Percentiles rank a stretch among this genome's conserved stretches.
Evolutionary conservation across 2,113 vertebrate genomes (phyloP).

Genomic region (Stegastes partitus): DNA sequence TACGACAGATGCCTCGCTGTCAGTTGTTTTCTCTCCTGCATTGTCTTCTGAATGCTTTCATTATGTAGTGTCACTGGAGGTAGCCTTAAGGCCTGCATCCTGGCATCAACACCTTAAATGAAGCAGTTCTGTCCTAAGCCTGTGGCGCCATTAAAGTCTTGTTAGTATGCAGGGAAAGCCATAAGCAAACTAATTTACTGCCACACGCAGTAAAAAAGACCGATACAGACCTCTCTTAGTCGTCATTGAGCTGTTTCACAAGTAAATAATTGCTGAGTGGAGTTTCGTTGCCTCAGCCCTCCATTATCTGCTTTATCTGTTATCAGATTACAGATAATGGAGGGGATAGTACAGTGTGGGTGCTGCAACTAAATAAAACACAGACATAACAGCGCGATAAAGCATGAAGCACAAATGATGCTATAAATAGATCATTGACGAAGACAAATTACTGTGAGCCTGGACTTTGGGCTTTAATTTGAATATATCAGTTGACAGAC

Average conservation of each 20-base stretch:
- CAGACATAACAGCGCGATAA: neutral
- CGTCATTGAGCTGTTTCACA: neutral
- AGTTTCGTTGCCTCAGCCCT: neutral
- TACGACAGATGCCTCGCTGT: too few species aligned
- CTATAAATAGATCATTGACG: too few species aligned
- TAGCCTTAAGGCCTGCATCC: neutral
- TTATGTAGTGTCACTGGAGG: too few species aligned
- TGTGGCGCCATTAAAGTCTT: neutral
- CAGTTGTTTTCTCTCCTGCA: too few species aligned
- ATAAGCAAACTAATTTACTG: neutral
- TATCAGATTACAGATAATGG: constrained; percentile 39
- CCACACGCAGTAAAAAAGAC: neutral
- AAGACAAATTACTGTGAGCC: neutral
- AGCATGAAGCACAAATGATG: neutral
- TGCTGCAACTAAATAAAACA: neutral
- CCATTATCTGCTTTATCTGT: neutral
- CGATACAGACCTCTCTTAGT: neutral
- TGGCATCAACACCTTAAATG: neutral
- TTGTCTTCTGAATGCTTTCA: too few species aligned
- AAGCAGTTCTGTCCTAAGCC: neutral
- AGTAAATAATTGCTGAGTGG: constrained; percentile 33
- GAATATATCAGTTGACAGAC: neutral
- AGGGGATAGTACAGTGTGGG: neutral
- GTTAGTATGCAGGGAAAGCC: neutral
- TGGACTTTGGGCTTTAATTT: constrained; percentile 1